Conservation (phyloP, 2,113 vertebrate genomes). For the Microtus richardsoni region DNA sequence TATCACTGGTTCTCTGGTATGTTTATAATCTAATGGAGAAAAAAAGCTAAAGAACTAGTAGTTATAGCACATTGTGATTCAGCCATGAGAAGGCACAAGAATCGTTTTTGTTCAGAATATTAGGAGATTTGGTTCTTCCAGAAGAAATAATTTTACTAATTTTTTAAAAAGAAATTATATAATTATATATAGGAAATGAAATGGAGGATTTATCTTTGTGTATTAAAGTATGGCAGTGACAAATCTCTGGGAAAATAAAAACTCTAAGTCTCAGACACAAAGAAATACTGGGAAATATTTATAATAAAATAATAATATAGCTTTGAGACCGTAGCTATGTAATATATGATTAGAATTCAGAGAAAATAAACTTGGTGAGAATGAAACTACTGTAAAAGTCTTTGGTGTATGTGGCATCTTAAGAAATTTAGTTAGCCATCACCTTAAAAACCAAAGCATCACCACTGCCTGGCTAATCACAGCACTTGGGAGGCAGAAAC, state of each 20-base stretch:
- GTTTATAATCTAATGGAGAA: not conserved
- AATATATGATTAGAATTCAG: not conserved
- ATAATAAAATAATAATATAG: not conserved
- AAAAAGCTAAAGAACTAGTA: conserved; percentile 8
- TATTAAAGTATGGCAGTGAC: not conserved
- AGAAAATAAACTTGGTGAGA: not conserved
- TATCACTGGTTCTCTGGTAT: conserved; percentile 26
- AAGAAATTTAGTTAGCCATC: not conserved
- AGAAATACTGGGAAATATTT: not conserved
- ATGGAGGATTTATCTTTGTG: not conserved
- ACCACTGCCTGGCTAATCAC: too few relatives aligned
- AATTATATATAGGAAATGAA: not conserved
- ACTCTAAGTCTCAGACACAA: not conserved
- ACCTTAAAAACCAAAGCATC: not conserved
- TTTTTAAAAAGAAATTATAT: not conserved
- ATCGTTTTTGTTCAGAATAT: not conserved
- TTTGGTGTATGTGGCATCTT: accelerated
- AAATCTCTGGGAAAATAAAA: not conserved
- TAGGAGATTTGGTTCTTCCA: not conserved
- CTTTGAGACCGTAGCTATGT: not conserved
- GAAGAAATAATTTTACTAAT: not conserved
- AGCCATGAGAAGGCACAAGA: not conserved
- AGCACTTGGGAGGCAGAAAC: too few relatives aligned
- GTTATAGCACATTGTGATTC: not conserved
- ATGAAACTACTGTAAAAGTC: not conserved